phyloP scores from a whole-genome alignment of 2,888 invertebrate species.

The Eristalinus aeneus region DNA sequence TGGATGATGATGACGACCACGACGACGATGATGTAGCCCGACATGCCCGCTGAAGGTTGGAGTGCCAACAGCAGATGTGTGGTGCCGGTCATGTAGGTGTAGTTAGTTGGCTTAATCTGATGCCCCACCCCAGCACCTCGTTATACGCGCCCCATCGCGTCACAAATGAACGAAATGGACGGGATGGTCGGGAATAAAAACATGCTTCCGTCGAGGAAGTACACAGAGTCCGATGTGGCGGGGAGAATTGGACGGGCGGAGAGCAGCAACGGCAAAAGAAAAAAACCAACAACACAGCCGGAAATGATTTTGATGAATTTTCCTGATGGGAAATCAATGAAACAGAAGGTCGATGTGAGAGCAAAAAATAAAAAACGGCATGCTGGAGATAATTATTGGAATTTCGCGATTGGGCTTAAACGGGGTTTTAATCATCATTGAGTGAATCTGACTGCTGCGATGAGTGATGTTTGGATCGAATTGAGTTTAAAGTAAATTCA shows the following conservation, averaged over 20 bases:
- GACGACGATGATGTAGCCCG: slow-evolving; percentile 39
- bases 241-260: neutral
- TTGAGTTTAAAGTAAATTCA: too few species aligned
- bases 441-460: neutral
- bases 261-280: neutral
- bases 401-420: neutral
- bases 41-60: neutral
- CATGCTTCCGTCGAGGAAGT: slow-evolving; percentile 2
- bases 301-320: slow-evolving; percentile 70
- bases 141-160: slow-evolving; percentile 8
- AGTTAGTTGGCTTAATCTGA: slow-evolving; percentile 57
- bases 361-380: slow-evolving; percentile 18
- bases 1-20: slow-evolving; percentile 22
- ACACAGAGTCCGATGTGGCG: neutral
- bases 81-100: slow-evolving; percentile 4
- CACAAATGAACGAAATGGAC: slow-evolving; percentile 4
- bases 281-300: slow-evolving; percentile 24
- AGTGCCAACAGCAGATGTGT: slow-evolving; percentile 49
- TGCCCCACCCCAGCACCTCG: slow-evolving; percentile 24
- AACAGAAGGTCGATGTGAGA: slow-evolving; percentile 56
- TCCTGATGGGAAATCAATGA: slow-evolving; percentile 70
- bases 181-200: slow-evolving; percentile 31
- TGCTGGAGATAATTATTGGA: slow-evolving; percentile 56
- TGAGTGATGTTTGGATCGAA: neutral
- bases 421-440: neutral